These are phyloP conservation scores for Musca domestica DNA, from an alignment of 1,140 invertebrate species.

Conservation along the genomic window DNA sequence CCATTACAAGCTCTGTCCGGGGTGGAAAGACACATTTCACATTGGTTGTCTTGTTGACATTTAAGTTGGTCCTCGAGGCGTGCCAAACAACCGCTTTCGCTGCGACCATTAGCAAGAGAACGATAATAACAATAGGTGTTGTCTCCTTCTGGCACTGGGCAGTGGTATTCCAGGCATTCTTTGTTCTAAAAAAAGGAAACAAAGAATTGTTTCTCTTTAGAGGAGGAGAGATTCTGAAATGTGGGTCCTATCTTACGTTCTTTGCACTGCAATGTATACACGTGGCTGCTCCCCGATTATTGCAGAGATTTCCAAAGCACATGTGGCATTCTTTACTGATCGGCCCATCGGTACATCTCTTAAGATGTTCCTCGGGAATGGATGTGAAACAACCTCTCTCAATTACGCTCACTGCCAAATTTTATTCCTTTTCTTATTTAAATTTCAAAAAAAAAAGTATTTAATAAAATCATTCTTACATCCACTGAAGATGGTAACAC, in stretches of 20 bases:
- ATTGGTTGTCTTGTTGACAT: conserved; percentile 34
- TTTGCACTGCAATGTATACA: conserved; percentile 42
- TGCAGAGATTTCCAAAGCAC: conserved; percentile 42
- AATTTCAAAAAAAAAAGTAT: too few relatives aligned
- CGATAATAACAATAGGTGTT: conserved; percentile 47
- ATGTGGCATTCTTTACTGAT: conserved; percentile 34
- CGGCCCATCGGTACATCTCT: conserved; percentile 10
- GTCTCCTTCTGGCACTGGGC: conserved; percentile 35
- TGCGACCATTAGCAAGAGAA: background rate
- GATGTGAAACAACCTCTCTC: conserved; percentile 39
- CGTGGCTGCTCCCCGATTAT: conserved; percentile 41
- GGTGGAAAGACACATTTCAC: conserved; percentile 39
- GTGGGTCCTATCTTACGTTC: too few relatives aligned
- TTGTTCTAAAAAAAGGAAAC: conserved; percentile 2
- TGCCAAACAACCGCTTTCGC: conserved; percentile 37
- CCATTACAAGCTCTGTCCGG: conserved; percentile 38
- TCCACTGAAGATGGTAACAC: conserved; percentile 42
- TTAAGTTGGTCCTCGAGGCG: conserved; percentile 34
- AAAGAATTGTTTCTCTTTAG: background rate
- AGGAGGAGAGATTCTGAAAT: too few relatives aligned
- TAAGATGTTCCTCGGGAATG: conserved; percentile 28
- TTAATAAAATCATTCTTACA: conserved; percentile 34
- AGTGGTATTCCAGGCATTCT: conserved; percentile 35
- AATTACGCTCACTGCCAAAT: conserved; percentile 36
- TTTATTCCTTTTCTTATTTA: background rate